phyloP scores from a whole-genome alignment of 30 jellyfish, hydroid and myxozoan species.

The Sanderia malayensis region DNA sequence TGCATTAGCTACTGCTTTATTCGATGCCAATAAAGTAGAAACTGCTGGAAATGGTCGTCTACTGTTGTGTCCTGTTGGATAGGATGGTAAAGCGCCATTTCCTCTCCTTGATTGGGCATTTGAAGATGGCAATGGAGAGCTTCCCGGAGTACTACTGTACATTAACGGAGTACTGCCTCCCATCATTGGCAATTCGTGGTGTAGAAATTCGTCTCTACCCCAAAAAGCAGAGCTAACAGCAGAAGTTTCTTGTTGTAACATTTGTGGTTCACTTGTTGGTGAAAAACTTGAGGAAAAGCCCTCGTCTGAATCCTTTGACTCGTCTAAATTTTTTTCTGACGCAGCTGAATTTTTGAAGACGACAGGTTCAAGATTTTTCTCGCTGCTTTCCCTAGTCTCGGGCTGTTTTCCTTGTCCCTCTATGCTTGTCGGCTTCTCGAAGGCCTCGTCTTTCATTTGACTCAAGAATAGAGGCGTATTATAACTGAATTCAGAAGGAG shows the following conservation, averaged over 20 bases:
- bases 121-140: constrained; percentile 41
- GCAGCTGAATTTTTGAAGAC: constrained; percentile 61
- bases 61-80: constrained; percentile 55
- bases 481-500: constrained; percentile 87
- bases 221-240: constrained; percentile 80
- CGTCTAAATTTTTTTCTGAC: constrained; percentile 85
- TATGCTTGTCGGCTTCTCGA: constrained; percentile 42
- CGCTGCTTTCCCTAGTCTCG: constrained; percentile 51
- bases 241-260: constrained; percentile 92
- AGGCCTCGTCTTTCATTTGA: constrained; percentile 66
- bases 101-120: constrained; percentile 44
- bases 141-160: constrained; percentile 51
- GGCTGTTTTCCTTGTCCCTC: constrained; percentile 47
- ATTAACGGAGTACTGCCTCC: constrained; percentile 75
- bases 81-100: constrained; percentile 60
- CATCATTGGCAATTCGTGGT: constrained; percentile 73
- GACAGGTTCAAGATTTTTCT: constrained; percentile 50
- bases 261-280: constrained; percentile 97
- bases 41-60: constrained; percentile 95
- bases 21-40: constrained; percentile 87
- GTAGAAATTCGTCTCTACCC: constrained; percentile 97
- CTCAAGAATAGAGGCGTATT: constrained; percentile 64
- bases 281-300: constrained; percentile 99
- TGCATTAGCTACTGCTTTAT: constrained; percentile 96
- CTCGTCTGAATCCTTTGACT: constrained; percentile 97